These are phyloP conservation scores for Columba livia DNA, from an alignment of 2,113 vertebrate genomes.

Conservation along the genomic window DNA sequence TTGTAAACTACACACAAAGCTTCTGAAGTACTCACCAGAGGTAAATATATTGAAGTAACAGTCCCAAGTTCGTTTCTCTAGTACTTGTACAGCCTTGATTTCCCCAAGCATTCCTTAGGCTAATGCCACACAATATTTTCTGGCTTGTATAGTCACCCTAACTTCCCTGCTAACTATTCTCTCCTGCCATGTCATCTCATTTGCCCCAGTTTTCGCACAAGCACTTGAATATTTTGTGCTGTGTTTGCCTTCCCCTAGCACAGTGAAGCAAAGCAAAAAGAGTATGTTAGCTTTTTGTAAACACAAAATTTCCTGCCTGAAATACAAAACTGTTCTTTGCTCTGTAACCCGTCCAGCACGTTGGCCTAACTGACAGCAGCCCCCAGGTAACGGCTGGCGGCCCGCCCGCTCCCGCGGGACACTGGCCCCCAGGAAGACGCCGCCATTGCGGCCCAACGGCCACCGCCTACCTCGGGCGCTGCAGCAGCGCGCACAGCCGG, in stretches of 20 bases:
- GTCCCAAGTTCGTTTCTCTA: rapidly evolving
- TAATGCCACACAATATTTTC: neutral
- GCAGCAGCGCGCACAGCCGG: rapidly evolving
- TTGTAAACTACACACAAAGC: neutral
- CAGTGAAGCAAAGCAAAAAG: too few relatives aligned
- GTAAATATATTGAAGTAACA: neutral
- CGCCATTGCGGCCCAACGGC: rapidly evolving
- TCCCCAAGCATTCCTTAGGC: neutral
- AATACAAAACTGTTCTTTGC: neutral
- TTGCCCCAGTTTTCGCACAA: neutral
- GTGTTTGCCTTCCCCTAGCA: rapidly evolving
- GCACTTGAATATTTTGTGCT: rapidly evolving
- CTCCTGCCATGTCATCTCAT: rapidly evolving
- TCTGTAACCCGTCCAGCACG: rapidly evolving
- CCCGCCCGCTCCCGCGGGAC: too few relatives aligned
- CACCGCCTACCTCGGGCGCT: rapidly evolving
- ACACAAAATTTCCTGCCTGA: rapidly evolving
- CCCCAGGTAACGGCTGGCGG: rapidly evolving
- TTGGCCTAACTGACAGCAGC: rapidly evolving
- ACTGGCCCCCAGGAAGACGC: too few relatives aligned
- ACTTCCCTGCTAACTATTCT: neutral
- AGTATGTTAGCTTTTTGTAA: neutral
- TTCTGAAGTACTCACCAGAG: neutral
- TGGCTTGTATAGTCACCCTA: rapidly evolving
- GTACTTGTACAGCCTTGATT: rapidly evolving